Evolutionary conservation across 2,888 invertebrate species (phyloP).

Genomic region (Scotopteryx bipunctaria): DNA sequence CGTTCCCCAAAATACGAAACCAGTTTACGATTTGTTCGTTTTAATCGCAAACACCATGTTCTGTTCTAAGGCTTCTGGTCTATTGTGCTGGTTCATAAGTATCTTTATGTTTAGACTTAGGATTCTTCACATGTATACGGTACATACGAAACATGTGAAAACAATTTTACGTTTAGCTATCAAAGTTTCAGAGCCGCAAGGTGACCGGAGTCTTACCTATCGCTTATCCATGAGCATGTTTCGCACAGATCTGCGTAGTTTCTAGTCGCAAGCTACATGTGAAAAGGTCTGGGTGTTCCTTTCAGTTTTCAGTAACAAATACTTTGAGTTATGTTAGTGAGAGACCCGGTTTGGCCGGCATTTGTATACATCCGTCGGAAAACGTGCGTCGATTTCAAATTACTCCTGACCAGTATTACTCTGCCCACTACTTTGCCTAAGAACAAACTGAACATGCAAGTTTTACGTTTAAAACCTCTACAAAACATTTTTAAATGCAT

Average conservation of each 20-base stretch:
- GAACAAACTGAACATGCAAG: no score
- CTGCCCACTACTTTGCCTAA: not conserved
- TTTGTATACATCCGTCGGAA: slow-evolving; percentile 74
- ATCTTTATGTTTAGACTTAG: slow-evolving; percentile 9
- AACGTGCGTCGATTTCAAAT: slow-evolving; percentile 65
- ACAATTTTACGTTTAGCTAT: no score
- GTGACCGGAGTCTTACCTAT: no score
- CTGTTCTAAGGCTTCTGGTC: not conserved
- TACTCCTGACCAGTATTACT: slow-evolving; percentile 48
- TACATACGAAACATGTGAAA: no score
- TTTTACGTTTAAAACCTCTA: no score
- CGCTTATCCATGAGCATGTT: not conserved
- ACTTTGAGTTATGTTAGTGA: slow-evolving; percentile 64
- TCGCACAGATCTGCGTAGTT: no score
- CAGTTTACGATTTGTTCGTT: slow-evolving; percentile 31
- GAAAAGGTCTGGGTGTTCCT: slow-evolving; percentile 64
- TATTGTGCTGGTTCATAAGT: slow-evolving; percentile 7
- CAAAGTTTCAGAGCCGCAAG: not conserved
- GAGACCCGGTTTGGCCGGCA: slow-evolving; percentile 60
- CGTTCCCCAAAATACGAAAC: slow-evolving; percentile 33
- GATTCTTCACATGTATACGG: not conserved
- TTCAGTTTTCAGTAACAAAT: slow-evolving; percentile 64
- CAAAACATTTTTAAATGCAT: no score
- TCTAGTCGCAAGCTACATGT: not conserved
- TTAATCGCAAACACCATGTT: slow-evolving; percentile 29